These are phyloP conservation scores for Propsilocerus akamusi DNA, from an alignment of 1,140 invertebrate species.

Conservation along the genomic window DNA sequence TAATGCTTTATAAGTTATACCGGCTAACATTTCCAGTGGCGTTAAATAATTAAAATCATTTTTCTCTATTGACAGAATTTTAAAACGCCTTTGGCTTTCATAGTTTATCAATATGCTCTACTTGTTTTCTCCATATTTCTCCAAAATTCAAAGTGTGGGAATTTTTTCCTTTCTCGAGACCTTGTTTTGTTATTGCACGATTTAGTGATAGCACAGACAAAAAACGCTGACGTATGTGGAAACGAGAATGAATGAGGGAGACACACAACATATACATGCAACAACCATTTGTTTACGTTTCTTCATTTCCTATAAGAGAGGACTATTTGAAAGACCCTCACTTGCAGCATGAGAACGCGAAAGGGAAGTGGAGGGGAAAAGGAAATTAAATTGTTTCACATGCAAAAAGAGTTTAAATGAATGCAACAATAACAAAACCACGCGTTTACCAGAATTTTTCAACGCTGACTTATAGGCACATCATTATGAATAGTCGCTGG, in stretches of 20 bases:
- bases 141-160: not conserved
- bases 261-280: not conserved
- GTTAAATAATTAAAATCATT: not conserved
- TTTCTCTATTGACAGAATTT: not conserved
- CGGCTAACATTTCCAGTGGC: not conserved
- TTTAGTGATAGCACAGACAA: no score
- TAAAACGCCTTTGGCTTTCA: not conserved
- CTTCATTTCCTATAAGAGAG: not conserved
- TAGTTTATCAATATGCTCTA: not conserved
- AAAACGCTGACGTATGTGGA: no score
- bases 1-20: not conserved
- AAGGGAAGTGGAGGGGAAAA: not conserved
- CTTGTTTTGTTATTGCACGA: not conserved
- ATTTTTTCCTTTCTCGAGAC: not conserved
- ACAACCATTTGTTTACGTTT: not conserved
- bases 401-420: not conserved
- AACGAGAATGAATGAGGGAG: not conserved
- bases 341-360: not conserved
- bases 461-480: not conserved
- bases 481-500: not conserved
- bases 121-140: not conserved
- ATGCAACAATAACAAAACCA: not conserved
- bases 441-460: not conserved
- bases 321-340: not conserved
- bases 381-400: not conserved